Evolutionary conservation across 2,113 vertebrate genomes (phyloP).

Genomic region (Clupea harengus): DNA sequence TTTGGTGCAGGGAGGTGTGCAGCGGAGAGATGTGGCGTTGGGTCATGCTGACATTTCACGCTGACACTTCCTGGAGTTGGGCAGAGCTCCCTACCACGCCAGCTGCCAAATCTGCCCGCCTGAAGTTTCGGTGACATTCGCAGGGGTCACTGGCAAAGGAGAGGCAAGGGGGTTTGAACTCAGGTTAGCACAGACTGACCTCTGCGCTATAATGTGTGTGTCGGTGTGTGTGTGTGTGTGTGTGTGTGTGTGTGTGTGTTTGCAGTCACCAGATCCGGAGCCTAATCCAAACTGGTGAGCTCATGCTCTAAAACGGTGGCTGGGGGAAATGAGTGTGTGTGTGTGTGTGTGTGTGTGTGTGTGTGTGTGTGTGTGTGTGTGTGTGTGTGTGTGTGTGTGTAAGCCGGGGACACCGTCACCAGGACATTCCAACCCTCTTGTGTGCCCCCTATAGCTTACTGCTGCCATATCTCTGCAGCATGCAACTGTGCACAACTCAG

Average conservation of each 20-base stretch:
- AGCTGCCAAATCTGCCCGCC: neutral
- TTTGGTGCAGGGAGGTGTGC: neutral
- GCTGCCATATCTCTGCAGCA: neutral
- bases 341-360: neutral
- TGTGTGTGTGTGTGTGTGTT: neutral
- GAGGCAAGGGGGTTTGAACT: neutral
- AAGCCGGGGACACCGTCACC: neutral
- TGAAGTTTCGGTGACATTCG: neutral
- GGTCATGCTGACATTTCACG: slow-evolving; percentile 4
- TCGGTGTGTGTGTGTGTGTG: no score
- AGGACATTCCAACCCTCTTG: neutral
- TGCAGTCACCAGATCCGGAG: neutral
- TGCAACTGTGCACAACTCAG: neutral
- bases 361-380: neutral
- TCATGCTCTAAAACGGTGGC: neutral
- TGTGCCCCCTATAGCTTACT: neutral
- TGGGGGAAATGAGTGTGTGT: neutral
- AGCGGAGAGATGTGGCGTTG: neutral
- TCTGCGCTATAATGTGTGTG: neutral
- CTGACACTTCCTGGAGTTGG: neutral
- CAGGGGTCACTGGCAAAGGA: neutral
- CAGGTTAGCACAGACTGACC: neutral
- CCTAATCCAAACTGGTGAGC: neutral
- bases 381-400: neutral
- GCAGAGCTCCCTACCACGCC: neutral